Conservation (phyloP, 2,113 vertebrate genomes). For the Sturnus vulgaris region DNA sequence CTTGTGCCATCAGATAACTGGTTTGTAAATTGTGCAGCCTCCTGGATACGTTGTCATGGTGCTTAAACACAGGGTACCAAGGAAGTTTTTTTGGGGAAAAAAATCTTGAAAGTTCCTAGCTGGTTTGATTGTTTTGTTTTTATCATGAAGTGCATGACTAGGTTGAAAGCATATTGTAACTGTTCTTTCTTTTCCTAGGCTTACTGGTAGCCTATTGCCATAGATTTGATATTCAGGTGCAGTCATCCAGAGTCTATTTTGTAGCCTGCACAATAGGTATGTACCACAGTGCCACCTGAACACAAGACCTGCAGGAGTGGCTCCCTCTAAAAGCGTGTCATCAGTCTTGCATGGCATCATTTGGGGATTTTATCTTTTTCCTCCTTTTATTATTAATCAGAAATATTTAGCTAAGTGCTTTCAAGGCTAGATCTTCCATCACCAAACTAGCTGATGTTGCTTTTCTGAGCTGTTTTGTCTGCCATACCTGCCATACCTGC, state of each 20-base stretch:
- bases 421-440: neutral
- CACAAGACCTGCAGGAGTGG: no score
- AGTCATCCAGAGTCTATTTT: conserved; percentile 91
- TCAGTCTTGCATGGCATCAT: neutral
- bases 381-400: neutral
- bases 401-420: neutral
- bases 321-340: neutral
- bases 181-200: conserved; percentile 70
- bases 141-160: neutral
- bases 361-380: neutral
- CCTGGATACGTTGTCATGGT: neutral
- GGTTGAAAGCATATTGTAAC: neutral
- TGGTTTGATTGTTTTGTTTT: neutral
- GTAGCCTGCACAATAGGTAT: conserved; percentile 90
- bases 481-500: no score
- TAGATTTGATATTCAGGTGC: conserved; percentile 92
- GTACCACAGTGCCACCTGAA: conserved; percentile 13
- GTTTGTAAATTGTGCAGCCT: neutral
- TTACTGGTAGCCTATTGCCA: conserved; percentile 94
- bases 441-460: neutral
- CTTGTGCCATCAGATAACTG: neutral
- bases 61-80: neutral
- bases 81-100: neutral
- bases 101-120: neutral
- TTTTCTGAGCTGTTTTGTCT: neutral